phyloP scores from a whole-genome alignment of 2,113 vertebrate genomes.

The Phocoena sinus region DNA sequence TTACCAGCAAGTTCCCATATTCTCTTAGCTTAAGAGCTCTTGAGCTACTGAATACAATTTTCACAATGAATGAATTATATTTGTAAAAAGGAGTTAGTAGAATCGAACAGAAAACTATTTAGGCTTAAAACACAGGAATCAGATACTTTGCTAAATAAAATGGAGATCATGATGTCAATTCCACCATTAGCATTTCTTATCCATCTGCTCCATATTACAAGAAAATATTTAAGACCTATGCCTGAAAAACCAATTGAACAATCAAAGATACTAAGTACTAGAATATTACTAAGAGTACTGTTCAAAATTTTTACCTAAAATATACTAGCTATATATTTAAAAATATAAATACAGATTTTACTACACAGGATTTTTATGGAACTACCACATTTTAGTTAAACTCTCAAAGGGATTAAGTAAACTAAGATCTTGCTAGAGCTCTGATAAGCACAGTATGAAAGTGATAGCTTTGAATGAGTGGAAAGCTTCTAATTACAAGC shows the following conservation, averaged over 20 bases:
- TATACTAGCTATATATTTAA: neutral
- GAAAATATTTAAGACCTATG: neutral
- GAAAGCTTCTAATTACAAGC: neutral
- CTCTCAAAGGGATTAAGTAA: conserved; percentile 20
- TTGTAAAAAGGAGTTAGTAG: neutral
- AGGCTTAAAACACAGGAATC: neutral
- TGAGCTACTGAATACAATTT: conserved; percentile 10
- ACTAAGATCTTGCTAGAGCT: neutral
- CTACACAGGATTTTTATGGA: neutral
- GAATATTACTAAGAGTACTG: neutral
- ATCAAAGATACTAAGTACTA: neutral
- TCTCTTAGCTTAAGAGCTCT: conserved; percentile 8
- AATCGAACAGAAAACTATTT: neutral
- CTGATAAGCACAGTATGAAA: neutral
- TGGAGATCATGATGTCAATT: neutral
- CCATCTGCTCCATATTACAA: neutral
- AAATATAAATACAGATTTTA: neutral
- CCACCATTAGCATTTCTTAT: neutral
- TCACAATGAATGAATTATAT: conserved; percentile 22
- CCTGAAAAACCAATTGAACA: neutral
- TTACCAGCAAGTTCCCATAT: neutral
- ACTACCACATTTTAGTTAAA: neutral
- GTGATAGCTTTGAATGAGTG: neutral
- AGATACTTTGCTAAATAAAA: conserved; percentile 28
- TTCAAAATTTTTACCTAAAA: conserved; percentile 42